Evolutionary conservation across 37 sponge, comb jelly and placozoan species (phyloP).

Genomic region (Chondrilla cf. caribensis): DNA sequence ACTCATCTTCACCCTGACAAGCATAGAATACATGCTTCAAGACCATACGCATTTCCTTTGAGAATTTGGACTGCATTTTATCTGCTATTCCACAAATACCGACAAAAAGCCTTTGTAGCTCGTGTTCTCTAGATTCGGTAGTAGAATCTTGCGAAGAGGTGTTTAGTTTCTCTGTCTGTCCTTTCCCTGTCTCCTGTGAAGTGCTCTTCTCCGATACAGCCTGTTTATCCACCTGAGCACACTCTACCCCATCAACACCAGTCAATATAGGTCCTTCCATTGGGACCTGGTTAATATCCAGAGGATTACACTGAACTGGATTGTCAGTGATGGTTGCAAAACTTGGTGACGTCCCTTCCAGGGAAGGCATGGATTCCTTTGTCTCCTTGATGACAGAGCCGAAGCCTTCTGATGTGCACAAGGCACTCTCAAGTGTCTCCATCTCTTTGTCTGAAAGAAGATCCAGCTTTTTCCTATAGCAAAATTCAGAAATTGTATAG

Average conservation of each 20-base stretch:
- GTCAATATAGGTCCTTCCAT: no score
- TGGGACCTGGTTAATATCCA: no score
- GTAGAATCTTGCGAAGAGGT: background rate
- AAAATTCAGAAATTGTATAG: no score
- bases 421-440: constrained; percentile 50
- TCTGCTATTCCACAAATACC: constrained; percentile 82
- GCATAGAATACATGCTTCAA: constrained; percentile 68
- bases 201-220: no score
- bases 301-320: no score
- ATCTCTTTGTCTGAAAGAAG: constrained; percentile 52
- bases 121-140: constrained; percentile 23
- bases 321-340: no score
- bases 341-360: no score
- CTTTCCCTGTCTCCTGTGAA: background rate
- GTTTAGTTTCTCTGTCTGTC: background rate
- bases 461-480: constrained; percentile 51
- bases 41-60: constrained; percentile 69
- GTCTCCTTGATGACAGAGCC: constrained; percentile 45
- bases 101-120: constrained; percentile 77
- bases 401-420: constrained; percentile 75
- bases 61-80: constrained; percentile 78
- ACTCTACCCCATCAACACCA: no score
- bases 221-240: no score
- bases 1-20: constrained; percentile 47
- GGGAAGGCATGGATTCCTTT: background rate